Evolutionary conservation across 2,113 vertebrate genomes (phyloP), one percentile per base, ranked within the genome.

Genomic region (Cyphomyrus plagiostoma): DNA sequence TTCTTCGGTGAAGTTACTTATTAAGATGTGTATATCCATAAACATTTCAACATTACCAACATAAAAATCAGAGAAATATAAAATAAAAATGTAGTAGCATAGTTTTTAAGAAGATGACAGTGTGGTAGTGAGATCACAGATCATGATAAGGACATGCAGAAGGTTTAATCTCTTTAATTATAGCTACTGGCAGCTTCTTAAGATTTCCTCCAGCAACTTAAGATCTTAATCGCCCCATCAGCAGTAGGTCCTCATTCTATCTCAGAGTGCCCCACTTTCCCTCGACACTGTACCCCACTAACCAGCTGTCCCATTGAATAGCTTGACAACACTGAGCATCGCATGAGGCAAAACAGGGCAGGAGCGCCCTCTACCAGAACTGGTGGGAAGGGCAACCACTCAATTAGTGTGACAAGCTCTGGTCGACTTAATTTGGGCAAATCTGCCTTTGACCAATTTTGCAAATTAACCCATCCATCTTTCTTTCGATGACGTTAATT

Each of bases 141-240:
- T 85, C 49, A n/a, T 42, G 45, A 80, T 11, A 53, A 39, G 66
- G 9, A 62, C 26, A 48, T 66, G 26, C 48, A 82, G 50, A 88
- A 53, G 8, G 39, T 46, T 53, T 45, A 30, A 56, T 56, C 62
- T 87, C 49, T 87, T 87, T 87, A 87, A 87, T 90, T 77, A 87
- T 26, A 87, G 86, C 52, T 35, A 42, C 66, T 39, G 30, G 89
- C 26, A 56, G 66, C 3, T 39, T 30, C 42, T 39, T 48, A 42
- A 48, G 48, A 23, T 62, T 88, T 62, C 21, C 42, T n/a, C 19
- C 30, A 45, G 45, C 58, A 74, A 46, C 15, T 66, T 88, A 70
- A 70, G 87, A 88, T 45, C 58, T 21, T 52, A 53, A 56, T 74
- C 35, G 0, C 62, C 35, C 46, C 62, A 21, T 87, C 58, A 82